Evolutionary conservation across 2,113 vertebrate species (phyloP), one percentile per base, ranked within the genome.

Genomic region (Myrmophylax atrothorax): DNA sequence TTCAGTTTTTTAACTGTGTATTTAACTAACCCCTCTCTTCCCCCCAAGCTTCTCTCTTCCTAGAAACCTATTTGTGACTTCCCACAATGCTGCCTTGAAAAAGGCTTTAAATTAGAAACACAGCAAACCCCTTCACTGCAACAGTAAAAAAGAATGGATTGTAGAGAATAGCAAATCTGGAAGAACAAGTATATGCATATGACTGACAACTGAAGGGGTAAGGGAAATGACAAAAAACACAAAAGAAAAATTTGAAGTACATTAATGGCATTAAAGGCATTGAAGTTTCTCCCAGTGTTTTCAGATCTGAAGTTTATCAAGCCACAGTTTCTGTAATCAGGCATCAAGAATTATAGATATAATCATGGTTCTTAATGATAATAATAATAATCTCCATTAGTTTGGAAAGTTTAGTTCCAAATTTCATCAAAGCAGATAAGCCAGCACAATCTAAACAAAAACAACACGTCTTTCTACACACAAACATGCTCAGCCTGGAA

Each of bases 241-340:
- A 90, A 40, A 84, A 72, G 82, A 87, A 92, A 95, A 58, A 88
- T 81, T 31, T 90, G 55, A 87, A 94, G 81, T 91, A 89, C 86
- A 87, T 89, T 87, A 83, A 89, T 55, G 59, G 42, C 77, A 84
- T 89, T 85, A 94, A 81, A 89, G 29, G 63, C 93, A 81, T 73
- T 92, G 84, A 91, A 91, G 88, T 93, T 97, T 79, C 46, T 69
- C 89, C 91, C 59, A 96, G 18, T 84, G 56, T 95, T 81, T 85
- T 88, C 85, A 88, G 62, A 93, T 93, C 92, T 93, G 83, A 77
- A 84, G 46, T 94, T 88, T 93, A 95, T 84, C 80, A 53, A 89
- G 87, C 84, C 89, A 93, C 63, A 95, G 77, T 97, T 98, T 98
- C 97, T 97, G 96, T 97, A 98, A 97, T 97, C 96, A 97, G 97